phyloP scores from a whole-genome alignment of 2,888 invertebrate species.

The Ellobium chinense region DNA sequence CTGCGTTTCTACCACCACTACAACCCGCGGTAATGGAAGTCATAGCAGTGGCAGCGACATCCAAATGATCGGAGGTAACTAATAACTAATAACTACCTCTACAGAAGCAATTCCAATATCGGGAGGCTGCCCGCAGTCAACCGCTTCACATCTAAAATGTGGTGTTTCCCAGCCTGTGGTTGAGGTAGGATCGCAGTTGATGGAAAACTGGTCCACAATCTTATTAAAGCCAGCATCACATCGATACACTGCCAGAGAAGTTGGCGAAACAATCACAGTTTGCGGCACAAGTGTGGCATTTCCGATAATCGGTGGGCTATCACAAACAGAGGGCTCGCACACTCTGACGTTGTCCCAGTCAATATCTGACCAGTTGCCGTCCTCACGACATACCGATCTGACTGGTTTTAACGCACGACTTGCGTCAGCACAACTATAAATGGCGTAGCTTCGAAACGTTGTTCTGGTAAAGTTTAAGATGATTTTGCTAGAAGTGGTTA shows the following conservation, averaged over 20 bases:
- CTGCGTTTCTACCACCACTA: too few relatives aligned
- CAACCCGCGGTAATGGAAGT: too few relatives aligned
- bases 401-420: not conserved
- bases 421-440: not conserved
- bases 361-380: slow-evolving; percentile 35
- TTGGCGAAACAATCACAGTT: not conserved
- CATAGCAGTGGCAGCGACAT: too few relatives aligned
- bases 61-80: too few relatives aligned
- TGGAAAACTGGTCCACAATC: not conserved
- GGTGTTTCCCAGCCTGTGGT: not conserved
- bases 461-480: not conserved
- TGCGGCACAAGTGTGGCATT: not conserved
- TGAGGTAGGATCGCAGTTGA: not conserved
- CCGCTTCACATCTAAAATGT: not conserved
- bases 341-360: not conserved
- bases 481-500: not conserved
- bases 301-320: not conserved
- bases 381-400: not conserved
- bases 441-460: not conserved
- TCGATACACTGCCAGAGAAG: not conserved
- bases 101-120: not conserved
- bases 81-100: too few relatives aligned
- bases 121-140: not conserved
- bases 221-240: not conserved
- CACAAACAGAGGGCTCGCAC: not conserved